Percentiles rank a stretch among this genome's conserved stretches.
These are phyloP conservation scores for Antennarius maculatus DNA, from an alignment of 2,797 vertebrate genomes.

Conservation along the genomic window DNA sequence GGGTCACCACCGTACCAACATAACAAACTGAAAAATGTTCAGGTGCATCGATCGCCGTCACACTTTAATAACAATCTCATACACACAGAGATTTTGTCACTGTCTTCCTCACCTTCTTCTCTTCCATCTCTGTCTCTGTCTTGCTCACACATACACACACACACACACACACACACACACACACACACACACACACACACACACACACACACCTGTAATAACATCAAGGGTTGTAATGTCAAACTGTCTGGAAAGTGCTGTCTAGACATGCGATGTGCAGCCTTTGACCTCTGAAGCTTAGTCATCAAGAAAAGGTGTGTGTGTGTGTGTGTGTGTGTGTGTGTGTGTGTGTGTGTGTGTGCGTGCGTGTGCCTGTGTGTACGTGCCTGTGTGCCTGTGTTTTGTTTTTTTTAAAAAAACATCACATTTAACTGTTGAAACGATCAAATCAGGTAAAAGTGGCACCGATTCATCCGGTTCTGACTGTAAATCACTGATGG, in stretches of 20 bases:
- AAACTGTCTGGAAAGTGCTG: slow-evolving; percentile 14
- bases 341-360: too few relatives aligned
- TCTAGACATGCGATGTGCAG: slow-evolving; percentile 39
- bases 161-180: not conserved
- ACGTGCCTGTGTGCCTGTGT: too few relatives aligned
- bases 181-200: slow-evolving; percentile 10
- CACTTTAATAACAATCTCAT: not conserved
- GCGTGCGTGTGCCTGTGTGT: too few relatives aligned
- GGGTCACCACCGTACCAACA: not conserved
- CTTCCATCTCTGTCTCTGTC: not conserved
- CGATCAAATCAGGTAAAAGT: too few relatives aligned
- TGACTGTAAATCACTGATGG: too few relatives aligned
- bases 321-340: too few relatives aligned
- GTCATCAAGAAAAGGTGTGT: not conserved
- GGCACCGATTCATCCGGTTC: too few relatives aligned
- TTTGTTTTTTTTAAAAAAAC: too few relatives aligned
- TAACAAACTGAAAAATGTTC: not conserved
- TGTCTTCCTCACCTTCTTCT: not conserved
- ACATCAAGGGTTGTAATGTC: not conserved
- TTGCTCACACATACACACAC: not conserved
- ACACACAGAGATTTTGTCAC: not conserved
- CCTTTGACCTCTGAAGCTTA: slow-evolving; percentile 1
- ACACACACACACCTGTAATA: slow-evolving; percentile 1
- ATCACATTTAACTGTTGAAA: too few relatives aligned
- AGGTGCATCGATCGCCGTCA: not conserved